Evolutionary conservation across 1,140 invertebrate species (phyloP).

Genomic region (Homalodisca vitripennis): DNA sequence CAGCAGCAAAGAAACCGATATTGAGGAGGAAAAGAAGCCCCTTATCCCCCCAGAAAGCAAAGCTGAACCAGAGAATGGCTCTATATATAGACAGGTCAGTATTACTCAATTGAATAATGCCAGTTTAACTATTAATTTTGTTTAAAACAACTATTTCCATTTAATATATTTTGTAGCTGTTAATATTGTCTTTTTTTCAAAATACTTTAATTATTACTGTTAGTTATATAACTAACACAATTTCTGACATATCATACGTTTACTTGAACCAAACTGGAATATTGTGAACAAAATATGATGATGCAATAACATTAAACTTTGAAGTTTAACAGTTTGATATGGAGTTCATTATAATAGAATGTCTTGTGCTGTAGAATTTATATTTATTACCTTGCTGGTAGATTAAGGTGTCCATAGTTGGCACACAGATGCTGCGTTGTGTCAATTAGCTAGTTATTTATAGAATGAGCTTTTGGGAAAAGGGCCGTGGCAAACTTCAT

Average conservation of each 20-base stretch:
- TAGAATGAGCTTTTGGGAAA: no score
- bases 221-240: not conserved
- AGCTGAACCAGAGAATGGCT: not conserved
- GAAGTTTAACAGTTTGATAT: no score
- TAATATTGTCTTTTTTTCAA: not conserved
- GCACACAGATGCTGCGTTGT: no score
- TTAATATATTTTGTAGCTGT: not conserved
- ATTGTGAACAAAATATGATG: no score
- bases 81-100: slow-evolving; percentile 1
- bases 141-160: not conserved
- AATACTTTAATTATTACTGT: not conserved
- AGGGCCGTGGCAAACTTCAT: no score
- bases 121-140: not conserved
- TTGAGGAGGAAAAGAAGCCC: slow-evolving; percentile 7
- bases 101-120: not conserved
- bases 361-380: no score
- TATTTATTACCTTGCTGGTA: no score
- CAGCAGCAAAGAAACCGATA: not conserved
- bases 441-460: no score
- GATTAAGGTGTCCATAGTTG: no score
- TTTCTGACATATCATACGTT: not conserved
- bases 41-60: slow-evolving; percentile 11
- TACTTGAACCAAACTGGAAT: not conserved
- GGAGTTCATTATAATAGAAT: no score
- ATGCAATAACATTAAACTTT: no score